These are phyloP conservation scores for Drosophila prolongata DNA, from an alignment of 2,888 invertebrate species.

Conservation along the genomic window DNA sequence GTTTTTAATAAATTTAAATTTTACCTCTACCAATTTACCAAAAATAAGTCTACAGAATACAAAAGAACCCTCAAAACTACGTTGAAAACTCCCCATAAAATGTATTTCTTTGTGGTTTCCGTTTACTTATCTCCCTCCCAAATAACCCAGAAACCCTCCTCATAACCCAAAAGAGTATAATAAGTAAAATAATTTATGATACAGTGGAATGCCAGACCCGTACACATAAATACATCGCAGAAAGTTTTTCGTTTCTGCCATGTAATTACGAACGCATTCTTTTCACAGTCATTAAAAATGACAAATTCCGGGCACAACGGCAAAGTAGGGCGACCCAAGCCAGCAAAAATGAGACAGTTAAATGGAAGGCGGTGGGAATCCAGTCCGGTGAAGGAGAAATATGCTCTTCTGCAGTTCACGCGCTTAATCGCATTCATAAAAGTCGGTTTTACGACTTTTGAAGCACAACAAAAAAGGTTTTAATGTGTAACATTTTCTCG, in stretches of 20 bases:
- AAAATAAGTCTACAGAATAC: not conserved
- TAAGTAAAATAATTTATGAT: constrained; percentile 67
- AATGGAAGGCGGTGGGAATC: constrained; percentile 5
- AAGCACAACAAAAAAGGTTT: constrained; percentile 61
- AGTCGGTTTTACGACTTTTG: constrained; percentile 76
- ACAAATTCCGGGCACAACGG: constrained; percentile 71
- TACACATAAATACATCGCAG: constrained; percentile 29
- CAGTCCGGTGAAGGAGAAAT: constrained; percentile 55
- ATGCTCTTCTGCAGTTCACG: constrained; percentile 75
- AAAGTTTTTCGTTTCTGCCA: constrained; percentile 51
- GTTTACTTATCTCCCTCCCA: constrained; percentile 8
- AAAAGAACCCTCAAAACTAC: not conserved
- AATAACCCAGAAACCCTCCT: constrained; percentile 11
- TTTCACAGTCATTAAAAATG: constrained; percentile 77
- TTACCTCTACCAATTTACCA: not conserved
- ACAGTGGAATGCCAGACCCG: constrained; percentile 61
- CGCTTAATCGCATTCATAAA: constrained; percentile 79
- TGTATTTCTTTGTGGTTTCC: constrained; percentile 20
- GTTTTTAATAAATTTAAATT: no score
- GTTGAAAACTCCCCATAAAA: not conserved
- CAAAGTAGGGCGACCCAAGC: constrained; percentile 59
- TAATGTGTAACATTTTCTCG: constrained; percentile 60
- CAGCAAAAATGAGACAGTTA: constrained; percentile 22
- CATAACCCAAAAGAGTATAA: constrained; percentile 37
- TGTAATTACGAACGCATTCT: constrained; percentile 77